Evolutionary conservation across 2,113 vertebrate species (phyloP).

Genomic region (Sterna hirundo): DNA sequence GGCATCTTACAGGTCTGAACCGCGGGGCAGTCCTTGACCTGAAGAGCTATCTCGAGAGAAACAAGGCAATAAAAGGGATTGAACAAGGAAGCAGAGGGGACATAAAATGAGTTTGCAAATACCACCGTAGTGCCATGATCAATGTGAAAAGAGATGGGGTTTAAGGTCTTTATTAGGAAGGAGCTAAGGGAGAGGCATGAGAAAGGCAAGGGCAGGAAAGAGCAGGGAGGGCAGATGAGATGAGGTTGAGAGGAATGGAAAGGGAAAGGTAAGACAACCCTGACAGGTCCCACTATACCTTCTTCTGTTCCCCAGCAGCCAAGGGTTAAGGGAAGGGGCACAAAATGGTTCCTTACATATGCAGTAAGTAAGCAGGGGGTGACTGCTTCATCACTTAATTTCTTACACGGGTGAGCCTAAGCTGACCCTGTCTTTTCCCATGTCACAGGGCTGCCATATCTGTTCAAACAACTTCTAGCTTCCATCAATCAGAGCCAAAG

Average conservation of each 20-base stretch:
- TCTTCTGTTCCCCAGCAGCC: neutral
- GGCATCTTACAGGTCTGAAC: neutral
- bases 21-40: neutral
- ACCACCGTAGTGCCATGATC: neutral
- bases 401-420: neutral
- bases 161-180: neutral
- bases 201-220: neutral
- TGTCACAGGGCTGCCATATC: rapidly evolving
- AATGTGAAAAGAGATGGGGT: neutral
- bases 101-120: neutral
- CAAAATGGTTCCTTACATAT: neutral
- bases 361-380: neutral
- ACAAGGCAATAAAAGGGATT: neutral
- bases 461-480: neutral
- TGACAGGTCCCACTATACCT: neutral
- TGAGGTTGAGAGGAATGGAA: neutral
- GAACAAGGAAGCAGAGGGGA: neutral
- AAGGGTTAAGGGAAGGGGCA: neutral
- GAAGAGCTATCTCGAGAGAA: neutral
- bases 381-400: neutral
- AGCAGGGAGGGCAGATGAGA: neutral
- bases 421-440: neutral
- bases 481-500: neutral
- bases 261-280: neutral
- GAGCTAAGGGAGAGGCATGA: neutral